Evolutionary conservation across 2,113 vertebrate species (phyloP), one percentile per base, ranked within the genome.

Genomic region (Equus przewalskii): DNA sequence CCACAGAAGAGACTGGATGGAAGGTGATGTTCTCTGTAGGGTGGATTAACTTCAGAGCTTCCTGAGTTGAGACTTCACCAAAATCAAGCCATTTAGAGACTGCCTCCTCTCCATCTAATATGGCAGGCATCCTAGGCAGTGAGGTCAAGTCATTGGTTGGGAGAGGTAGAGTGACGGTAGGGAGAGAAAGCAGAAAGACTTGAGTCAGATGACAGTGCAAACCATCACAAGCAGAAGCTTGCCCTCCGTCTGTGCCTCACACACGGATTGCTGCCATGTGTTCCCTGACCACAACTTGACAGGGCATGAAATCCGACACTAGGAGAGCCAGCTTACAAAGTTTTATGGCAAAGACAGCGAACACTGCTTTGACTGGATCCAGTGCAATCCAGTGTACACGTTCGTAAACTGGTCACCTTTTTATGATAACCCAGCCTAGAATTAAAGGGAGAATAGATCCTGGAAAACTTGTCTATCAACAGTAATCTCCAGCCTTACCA

Each of bases 41-140:
- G 87, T 98, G 98, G 60, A 99, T 99, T 84, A 99, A 97, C 86
- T 99, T 99, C 83, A 99, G 72, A 0, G 99, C 99, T 96, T 99
- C 99, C 44, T 98, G 98, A n/a, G 98, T 98, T 54, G 99, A 99
- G 76, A 99, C 99, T 73, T 99, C 98, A 19, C 99, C 99, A 24
- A 99, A 99, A 98, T 99, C 98, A 67, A 99, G 98, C 99, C 99
- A 99, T 78, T 98, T 99, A 62, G 99, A 98, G 88, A 99, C 98
- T 58, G 99, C 99, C 19, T 99, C 99, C 0, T 99, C 99, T 56
- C 99, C 99, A 1, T 99, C 99, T 97, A 99, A 98, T 92, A 99
- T 98, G 2, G 99, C 99, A 54, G 99, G 99, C 99, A 99, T 99
- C 98, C 99, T 99, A 89, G 89, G 3, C 65, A 51, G 69, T 1